Evolutionary conservation across 2,888 invertebrate species (phyloP), one percentile per base, ranked within the genome.

Genomic region (Phyto melanocephala): DNA sequence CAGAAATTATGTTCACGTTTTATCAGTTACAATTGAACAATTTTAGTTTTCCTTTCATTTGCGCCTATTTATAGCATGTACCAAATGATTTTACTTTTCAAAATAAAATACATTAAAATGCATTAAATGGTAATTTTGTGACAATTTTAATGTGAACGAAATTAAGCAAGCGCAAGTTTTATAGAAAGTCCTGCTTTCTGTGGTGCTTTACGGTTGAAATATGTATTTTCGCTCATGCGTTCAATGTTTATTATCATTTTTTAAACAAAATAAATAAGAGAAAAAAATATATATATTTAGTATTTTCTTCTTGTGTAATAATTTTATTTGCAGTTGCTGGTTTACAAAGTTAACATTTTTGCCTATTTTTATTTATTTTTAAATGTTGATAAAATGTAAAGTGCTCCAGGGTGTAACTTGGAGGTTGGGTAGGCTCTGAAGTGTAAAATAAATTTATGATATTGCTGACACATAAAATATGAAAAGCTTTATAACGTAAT

Each of bases 381-480:
- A 52, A 62, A 20, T 45, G 42, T 50, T 72, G 24, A 37, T 72
- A 15, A 47, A 62, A 50, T 50, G 17, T 33, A 24, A 1, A 37
- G 20, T 24, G 11, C 3, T 13, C 6, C 10, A 28, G 17, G 8
- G 11, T 10, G 6, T 47, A 17, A 17, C 7, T 7, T 15, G 45
- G 17, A 8, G 8, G 7, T 6, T 15, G 17, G 15, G n/a, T 15
- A n/a, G 28, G 2, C 13, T 10, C 24, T 65, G 15, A 0, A 67
- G 10, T 47, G 17, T 42, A 47, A 74, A 63, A 67, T 62, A 37
- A 47, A 56, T 56, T 52, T 37, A 37, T 58, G 22, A 17, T 70
- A 42, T 70, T 78, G 74, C 68, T 63, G 78, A 71, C 70, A 70
- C 81, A 65, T 78, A 74, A 37, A 81, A 70, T 58, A 35, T 35